Evolutionary conservation across 1,140 invertebrate genomes (phyloP).

Genomic region (Antheraea pernyi): DNA sequence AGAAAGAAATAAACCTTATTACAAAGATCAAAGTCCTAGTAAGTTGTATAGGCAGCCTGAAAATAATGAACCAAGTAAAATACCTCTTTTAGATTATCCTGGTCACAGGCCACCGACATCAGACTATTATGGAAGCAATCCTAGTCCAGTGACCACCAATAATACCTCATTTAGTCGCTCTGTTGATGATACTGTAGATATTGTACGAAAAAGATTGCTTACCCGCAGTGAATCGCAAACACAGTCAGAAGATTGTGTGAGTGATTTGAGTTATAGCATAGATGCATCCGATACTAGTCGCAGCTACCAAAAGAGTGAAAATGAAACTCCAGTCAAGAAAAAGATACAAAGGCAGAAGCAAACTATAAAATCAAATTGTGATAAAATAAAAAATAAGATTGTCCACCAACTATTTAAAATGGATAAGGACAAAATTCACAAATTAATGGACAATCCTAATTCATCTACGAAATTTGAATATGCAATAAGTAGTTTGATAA

Average conservation of each 20-base stretch:
- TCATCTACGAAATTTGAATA: conserved; percentile 73
- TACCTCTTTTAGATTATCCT: conserved; percentile 39
- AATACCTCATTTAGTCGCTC: conserved; percentile 54
- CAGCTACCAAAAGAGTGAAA: background rate
- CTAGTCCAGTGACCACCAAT: conserved; percentile 52
- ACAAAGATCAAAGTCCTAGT: conserved; percentile 36
- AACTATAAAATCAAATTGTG: conserved; percentile 54
- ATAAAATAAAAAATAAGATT: conserved; percentile 73
- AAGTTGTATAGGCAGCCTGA: conserved; percentile 28
- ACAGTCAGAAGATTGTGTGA: conserved; percentile 23
- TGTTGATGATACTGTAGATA: conserved; percentile 69
- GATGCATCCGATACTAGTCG: background rate
- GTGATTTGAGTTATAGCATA: conserved; percentile 9
- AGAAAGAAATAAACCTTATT: conserved; percentile 28
- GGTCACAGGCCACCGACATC: conserved; percentile 68
- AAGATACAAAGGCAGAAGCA: conserved; percentile 42
- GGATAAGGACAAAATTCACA: conserved; percentile 71
- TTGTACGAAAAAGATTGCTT: conserved; percentile 57
- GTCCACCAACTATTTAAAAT: conserved; percentile 72
- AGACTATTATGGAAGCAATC: conserved; percentile 63
- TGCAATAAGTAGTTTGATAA: conserved; percentile 70
- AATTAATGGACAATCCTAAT: conserved; percentile 69
- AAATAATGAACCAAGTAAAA: conserved; percentile 30
- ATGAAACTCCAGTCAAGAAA: conserved; percentile 39
- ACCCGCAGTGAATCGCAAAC: conserved; percentile 47